Evolutionary conservation across 2,797 vertebrate genomes (phyloP).

Genomic region (Sebastes kiyomatsui): DNA sequence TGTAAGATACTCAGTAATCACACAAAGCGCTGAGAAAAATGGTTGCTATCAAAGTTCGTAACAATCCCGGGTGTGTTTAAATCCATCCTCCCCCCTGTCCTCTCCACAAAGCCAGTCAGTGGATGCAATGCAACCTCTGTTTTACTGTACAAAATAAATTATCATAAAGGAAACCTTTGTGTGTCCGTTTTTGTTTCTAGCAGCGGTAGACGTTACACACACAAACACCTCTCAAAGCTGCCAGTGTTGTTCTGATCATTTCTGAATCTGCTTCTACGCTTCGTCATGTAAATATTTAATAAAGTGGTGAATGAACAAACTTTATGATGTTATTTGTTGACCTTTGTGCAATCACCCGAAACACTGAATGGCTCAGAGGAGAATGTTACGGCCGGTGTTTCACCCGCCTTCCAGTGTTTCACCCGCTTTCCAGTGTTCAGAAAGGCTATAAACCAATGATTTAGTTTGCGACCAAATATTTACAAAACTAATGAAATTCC

Average conservation of each 20-base stretch:
- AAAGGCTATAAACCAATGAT: no score
- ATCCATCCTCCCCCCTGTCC: neutral
- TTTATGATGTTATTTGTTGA: neutral
- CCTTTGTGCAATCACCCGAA: no score
- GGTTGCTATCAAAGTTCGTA: conserved; percentile 27
- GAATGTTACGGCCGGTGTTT: no score
- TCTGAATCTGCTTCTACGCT: conserved; percentile 15
- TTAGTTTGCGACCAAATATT: no score
- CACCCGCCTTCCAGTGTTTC: no score
- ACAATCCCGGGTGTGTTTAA: conserved; percentile 34
- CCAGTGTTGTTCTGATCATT: neutral
- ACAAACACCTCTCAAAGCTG: neutral
- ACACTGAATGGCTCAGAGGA: no score
- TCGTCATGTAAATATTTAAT: conserved; percentile 72
- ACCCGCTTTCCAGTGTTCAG: no score
- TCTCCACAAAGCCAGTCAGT: conserved; percentile 5
- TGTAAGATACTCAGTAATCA: conserved; percentile 53
- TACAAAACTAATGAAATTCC: no score
- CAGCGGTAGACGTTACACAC: neutral
- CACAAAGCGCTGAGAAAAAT: conserved; percentile 38
- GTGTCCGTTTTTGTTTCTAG: neutral
- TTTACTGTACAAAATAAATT: conserved; percentile 85
- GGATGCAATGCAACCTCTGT: conserved; percentile 57
- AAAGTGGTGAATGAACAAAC: neutral
- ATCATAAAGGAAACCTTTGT: conserved; percentile 61